phyloP scores from a whole-genome alignment of 2,888 invertebrate genomes.

The Athalia circularis region DNA sequence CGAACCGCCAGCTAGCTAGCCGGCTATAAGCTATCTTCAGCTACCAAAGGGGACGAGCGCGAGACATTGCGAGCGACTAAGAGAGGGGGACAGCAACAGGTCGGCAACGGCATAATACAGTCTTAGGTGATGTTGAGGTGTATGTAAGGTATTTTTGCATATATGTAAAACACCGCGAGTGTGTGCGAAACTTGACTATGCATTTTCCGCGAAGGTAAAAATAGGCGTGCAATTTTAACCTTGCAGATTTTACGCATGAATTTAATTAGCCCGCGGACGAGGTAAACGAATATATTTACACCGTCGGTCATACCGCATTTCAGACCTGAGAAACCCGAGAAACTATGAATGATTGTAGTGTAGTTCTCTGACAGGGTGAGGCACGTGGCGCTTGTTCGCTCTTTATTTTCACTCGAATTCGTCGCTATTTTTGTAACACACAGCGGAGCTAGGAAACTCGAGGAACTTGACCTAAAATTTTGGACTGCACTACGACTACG shows the following conservation, averaged over 20 bases:
- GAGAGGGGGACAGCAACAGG: conserved; percentile 65
- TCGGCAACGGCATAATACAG: conserved; percentile 63
- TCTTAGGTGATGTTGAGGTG: conserved; percentile 52
- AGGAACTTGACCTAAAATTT: no score
- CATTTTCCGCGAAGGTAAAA: neutral
- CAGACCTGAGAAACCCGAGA: neutral
- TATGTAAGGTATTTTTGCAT: no score
- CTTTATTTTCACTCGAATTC: neutral
- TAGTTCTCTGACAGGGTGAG: neutral
- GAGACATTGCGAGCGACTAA: no score
- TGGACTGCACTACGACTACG: no score
- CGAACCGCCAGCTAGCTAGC: no score
- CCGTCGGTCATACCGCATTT: neutral
- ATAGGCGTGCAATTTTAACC: no score
- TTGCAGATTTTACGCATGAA: no score
- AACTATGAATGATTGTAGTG: neutral
- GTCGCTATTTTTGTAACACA: neutral
- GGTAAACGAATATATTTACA: no score
- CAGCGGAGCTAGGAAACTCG: no score
- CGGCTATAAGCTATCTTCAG: no score
- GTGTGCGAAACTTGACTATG: neutral
- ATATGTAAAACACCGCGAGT: conserved; percentile 51
- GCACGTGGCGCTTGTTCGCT: neutral
- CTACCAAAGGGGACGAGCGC: no score
- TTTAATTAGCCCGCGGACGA: no score